phyloP scores from a whole-genome alignment of 1,140 invertebrate species.

The Prorops nasuta region DNA sequence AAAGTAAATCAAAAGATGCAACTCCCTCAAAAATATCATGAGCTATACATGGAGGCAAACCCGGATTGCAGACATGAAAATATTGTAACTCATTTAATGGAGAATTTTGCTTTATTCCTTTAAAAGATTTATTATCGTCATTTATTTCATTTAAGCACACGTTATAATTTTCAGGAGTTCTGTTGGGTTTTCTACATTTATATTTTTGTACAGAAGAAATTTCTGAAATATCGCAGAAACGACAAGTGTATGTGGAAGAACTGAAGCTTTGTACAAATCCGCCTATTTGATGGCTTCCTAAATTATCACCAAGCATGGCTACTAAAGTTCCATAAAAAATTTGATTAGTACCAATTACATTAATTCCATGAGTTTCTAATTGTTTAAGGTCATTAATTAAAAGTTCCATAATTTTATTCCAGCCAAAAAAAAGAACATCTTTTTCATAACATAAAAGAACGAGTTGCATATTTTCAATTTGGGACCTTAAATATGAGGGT shows the following conservation, averaged over 20 bases:
- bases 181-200: neutral
- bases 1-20: neutral
- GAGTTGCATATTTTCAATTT: neutral
- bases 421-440: neutral
- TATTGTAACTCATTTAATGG: neutral
- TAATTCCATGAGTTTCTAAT: neutral
- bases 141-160: neutral
- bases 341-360: neutral
- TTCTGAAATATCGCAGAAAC: neutral
- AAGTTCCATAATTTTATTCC: neutral
- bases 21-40: neutral
- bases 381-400: neutral
- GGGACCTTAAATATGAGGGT: neutral
- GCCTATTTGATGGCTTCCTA: no score
- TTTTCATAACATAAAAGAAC: neutral
- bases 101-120: neutral
- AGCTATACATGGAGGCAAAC: no score
- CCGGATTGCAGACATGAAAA: no score
- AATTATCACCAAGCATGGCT: no score
- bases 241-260: neutral
- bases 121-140: neutral
- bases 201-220: neutral
- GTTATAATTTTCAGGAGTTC: no score
- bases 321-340: neutral
- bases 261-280: neutral